phyloP scores from a whole-genome alignment of 1,140 invertebrate species.

The Gryon sp. region DNA sequence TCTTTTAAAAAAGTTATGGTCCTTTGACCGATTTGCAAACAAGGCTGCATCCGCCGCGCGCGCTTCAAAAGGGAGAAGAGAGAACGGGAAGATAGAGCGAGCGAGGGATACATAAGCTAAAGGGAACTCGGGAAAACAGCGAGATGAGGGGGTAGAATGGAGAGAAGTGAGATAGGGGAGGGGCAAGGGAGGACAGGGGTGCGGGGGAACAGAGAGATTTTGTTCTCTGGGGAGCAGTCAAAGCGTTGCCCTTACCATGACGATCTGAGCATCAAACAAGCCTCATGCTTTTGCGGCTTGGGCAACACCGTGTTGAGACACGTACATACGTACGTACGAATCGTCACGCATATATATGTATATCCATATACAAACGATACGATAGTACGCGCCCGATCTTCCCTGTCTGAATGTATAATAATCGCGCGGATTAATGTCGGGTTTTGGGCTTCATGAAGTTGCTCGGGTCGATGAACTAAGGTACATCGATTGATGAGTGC shows the following conservation, averaged over 20 bases:
- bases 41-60: slow-evolving; percentile 66
- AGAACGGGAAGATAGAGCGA: slow-evolving; percentile 56
- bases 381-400: slow-evolving; percentile 63
- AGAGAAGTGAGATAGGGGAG: slow-evolving; percentile 28
- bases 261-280: slow-evolving; percentile 77
- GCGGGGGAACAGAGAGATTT: slow-evolving; percentile 75
- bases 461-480: slow-evolving; percentile 37
- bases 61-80: slow-evolving; percentile 63
- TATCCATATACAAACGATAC: slow-evolving; percentile 44
- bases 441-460: slow-evolving; percentile 25
- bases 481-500: slow-evolving; percentile 18
- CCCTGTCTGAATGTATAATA: slow-evolving; percentile 71
- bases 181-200: too few species aligned
- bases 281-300: slow-evolving; percentile 70
- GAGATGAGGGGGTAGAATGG: slow-evolving; percentile 20
- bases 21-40: slow-evolving; percentile 74
- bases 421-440: slow-evolving; percentile 68
- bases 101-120: slow-evolving; percentile 57
- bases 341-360: slow-evolving; percentile 52
- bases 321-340: slow-evolving; percentile 52
- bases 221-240: slow-evolving; percentile 79
- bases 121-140: slow-evolving; percentile 54
- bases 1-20: slow-evolving; percentile 68
- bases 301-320: slow-evolving; percentile 50
- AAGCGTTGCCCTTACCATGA: slow-evolving; percentile 76